Base-by-base conservation (phyloP, 2,113 vertebrate genomes). In the Malurus melanocephalus region DNA sequence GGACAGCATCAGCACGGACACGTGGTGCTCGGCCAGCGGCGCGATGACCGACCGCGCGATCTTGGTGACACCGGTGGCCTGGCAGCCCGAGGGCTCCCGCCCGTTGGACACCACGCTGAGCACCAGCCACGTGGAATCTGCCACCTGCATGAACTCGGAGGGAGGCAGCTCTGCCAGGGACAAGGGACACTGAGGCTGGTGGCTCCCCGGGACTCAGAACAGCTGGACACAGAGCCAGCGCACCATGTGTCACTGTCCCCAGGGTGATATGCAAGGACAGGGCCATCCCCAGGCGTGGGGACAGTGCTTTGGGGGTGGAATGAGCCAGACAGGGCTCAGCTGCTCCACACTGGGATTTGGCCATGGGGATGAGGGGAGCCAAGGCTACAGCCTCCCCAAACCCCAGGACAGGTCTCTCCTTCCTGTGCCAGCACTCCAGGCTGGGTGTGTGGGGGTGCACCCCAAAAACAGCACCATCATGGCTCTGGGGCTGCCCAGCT, bases 1-100 rank as follows among this genome's bases (percentile, higher is more conserved):
- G 88, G 98, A 99, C 69, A 99, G 96, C 99, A 99, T 99, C 85
- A 99, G 98, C 80, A 99, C 99, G 0, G 99, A 99, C 60, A 99
- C 99, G 3, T 99, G 98, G 96, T 99, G 99, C 96, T 99, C 98
- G 0, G 99, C 99, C 94, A 99, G 95, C 0, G 99, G 99, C 0
- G 97, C 97, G 9, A 99, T 99, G 92, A 99, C 99, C 0, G 99
- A 99, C 64, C 99, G 98, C 61, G 99, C 99, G 1, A 99, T 99
- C 96, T 99, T 99, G 89, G 99, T 99, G 94, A 99, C 99, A 0
- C 99, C 99, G 0, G 99, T 98, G 9, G 98, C 98, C 96, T 99
- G 99, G 13, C 98, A 98, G 80, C 98, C 98, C 30, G 97, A 96
- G 78, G 97, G 97, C 0, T 95, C 90, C 12, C 98, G 98, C 32